Conservation (phyloP, 64 coral and sea anemone species). For the Astreopora myriophthalma region DNA sequence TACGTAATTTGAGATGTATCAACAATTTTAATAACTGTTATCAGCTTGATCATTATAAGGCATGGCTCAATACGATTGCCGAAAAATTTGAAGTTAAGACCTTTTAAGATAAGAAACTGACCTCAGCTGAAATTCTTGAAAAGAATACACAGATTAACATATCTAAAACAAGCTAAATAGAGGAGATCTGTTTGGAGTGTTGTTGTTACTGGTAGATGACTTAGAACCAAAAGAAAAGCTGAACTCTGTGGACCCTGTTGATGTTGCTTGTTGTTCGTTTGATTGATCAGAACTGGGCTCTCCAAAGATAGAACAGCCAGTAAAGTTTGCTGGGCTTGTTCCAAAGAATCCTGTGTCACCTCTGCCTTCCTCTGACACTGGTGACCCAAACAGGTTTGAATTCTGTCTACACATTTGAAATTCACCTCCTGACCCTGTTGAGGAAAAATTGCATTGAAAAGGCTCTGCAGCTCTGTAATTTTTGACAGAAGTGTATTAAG, state of each 20-base stretch:
- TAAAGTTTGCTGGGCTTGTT: neutral
- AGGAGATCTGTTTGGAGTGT: neutral
- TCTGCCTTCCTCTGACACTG: neutral
- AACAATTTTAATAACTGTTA: no score
- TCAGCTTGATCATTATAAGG: no score
- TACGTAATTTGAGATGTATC: no score
- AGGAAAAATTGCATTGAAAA: neutral
- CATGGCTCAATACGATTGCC: no score
- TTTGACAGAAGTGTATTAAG: no score
- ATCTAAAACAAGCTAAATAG: constrained; percentile 20
- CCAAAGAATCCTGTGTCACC: neutral
- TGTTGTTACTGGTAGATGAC: neutral
- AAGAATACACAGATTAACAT: neutral
- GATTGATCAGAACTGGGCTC: neutral
- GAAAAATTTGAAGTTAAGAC: no score
- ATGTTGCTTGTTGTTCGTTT: constrained; percentile 1
- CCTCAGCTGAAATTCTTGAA: no score
- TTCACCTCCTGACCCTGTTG: neutral
- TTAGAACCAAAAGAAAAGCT: constrained; percentile 33
- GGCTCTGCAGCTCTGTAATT: no score
- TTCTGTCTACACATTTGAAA: neutral
- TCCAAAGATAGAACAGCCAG: constrained; percentile 36
- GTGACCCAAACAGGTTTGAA: constrained; percentile 25
- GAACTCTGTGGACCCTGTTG: neutral
- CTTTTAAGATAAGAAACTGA: no score